These are phyloP conservation scores for Apamea epomidion DNA, from an alignment of 2,888 invertebrate species.

Conservation along the genomic window DNA sequence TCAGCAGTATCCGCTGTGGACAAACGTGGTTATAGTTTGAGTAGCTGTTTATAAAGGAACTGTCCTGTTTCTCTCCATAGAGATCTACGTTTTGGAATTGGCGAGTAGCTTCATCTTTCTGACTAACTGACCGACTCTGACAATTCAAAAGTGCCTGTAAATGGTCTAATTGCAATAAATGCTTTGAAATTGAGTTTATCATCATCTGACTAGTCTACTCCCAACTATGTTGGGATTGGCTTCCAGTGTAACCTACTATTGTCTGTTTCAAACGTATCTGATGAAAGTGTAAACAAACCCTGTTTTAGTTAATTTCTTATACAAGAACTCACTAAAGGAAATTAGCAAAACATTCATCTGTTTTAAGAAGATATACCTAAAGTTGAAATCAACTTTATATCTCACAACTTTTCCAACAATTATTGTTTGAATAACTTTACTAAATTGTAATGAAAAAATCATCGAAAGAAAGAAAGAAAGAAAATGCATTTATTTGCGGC, in stretches of 20 bases:
- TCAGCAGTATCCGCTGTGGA: slow-evolving; percentile 93
- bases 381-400: no score
- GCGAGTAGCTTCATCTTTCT: no score
- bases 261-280: neutral
- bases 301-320: neutral
- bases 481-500: no score
- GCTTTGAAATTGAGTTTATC: no score
- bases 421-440: neutral
- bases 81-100: no score
- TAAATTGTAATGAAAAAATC: neutral
- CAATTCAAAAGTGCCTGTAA: no score
- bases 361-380: no score
- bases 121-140: no score
- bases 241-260: neutral
- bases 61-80: neutral
- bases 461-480: no score
- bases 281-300: neutral
- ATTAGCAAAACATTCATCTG: no score
- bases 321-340: neutral
- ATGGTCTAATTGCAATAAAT: no score
- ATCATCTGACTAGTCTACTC: neutral
- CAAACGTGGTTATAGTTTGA: neutral
- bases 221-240: neutral
- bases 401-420: no score
- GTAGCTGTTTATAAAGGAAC: neutral